These are phyloP conservation scores for Guaruba guarouba DNA, from an alignment of 2,113 vertebrate genomes.

Conservation along the genomic window DNA sequence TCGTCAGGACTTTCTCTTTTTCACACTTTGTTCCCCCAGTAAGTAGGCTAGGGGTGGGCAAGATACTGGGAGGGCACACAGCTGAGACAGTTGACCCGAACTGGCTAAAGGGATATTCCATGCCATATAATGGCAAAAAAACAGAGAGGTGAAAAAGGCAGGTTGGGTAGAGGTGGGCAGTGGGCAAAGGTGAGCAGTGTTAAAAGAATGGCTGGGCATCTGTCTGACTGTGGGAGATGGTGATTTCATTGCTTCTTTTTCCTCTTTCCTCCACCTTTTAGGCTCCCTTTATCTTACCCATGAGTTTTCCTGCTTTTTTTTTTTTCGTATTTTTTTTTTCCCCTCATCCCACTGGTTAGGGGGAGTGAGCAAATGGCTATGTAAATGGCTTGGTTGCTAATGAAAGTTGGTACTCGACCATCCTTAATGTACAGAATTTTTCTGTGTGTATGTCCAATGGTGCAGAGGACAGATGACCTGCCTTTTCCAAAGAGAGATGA, in stretches of 20 bases:
- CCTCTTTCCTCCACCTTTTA: not conserved
- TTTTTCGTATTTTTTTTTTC: not conserved
- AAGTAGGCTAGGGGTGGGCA: not conserved
- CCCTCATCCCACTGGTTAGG: too few relatives aligned
- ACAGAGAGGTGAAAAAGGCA: not conserved
- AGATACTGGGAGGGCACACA: not conserved
- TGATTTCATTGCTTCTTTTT: not conserved
- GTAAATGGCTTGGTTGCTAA: not conserved
- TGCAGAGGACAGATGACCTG: not conserved
- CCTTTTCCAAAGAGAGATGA: not conserved
- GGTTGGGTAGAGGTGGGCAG: not conserved
- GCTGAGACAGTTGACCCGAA: not conserved
- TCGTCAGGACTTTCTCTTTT: not conserved
- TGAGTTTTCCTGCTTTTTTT: not conserved
- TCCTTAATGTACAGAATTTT: not conserved
- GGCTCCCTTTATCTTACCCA: not conserved
- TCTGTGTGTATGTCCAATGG: not conserved
- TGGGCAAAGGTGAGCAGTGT: not conserved
- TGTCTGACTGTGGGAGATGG: not conserved
- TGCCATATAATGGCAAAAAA: not conserved
- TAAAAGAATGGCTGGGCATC: not conserved
- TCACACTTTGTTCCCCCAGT: rapidly evolving
- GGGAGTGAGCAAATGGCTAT: not conserved
- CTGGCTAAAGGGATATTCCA: not conserved
- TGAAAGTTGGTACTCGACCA: not conserved